Base-by-base conservation (phyloP, 2,113 vertebrate species). In the Jacana jacana region DNA sequence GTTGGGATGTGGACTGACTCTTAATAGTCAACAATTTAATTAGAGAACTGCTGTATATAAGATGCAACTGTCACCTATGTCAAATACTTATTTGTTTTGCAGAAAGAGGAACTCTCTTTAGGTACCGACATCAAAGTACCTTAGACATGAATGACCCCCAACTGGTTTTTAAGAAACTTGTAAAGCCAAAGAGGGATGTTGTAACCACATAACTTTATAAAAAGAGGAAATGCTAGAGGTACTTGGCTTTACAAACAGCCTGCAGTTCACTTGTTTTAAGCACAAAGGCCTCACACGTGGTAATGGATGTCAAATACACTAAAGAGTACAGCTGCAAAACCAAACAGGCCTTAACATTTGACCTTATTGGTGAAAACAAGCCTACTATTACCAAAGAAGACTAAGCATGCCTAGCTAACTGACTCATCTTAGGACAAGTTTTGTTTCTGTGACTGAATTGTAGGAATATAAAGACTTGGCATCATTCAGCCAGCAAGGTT, bases 341-440 rank as follows among this genome's bases (percentile, higher is more conserved):
- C 95, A 97, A 98, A 96, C 92, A 94, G 91, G 89, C 89, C 95
- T 98, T 98, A 98, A 98, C 98, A 97, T 98, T 98, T 98, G 98
- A 98, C 98, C 98, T 92, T 91, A 42, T 3, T 75, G 86, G 90
- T 94, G 93, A 97, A 98, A 98, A 98, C 93, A 98, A 98, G 96
- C 96, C 93, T 92, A 55, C 91, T 92, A 93, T 97, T 97, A 98
- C 96, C 93, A 97, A 97, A 97, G 98, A 96, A 97, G 98, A 95
- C 98, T 95, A 98, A 97, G 97, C 96, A 94, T 94, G 97, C 96
- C 97, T 97, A 91, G 94, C 97, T 98, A 98, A 98, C 98, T 97
- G 97, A 96, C 93, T 97, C 96, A 97, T 97, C 93, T 92, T 78
- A 93, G 97, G 93, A 93, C 94, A 91, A 95, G 94, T 97, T 98